phyloP scores from a whole-genome alignment of 1,140 invertebrate species.

The Conus ventricosus region DNA sequence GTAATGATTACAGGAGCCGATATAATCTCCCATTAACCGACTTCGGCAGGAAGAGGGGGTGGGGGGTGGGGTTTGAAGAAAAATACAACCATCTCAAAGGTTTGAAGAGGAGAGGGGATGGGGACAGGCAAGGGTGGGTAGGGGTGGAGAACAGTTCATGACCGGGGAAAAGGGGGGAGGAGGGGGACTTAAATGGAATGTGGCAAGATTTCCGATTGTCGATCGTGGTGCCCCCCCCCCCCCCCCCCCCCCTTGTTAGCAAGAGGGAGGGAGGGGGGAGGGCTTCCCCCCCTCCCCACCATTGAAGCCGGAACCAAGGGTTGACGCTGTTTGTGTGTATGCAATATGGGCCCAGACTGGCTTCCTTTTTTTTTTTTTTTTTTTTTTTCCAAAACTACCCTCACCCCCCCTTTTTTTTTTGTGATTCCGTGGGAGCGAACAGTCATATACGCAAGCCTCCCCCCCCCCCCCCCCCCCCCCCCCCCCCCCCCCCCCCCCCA shows the following conservation, averaged over 20 bases:
- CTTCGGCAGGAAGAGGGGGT: background rate
- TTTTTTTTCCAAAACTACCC: background rate
- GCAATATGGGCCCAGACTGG: constrained; percentile 26
- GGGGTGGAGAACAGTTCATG: background rate
- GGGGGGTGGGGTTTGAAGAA: background rate
- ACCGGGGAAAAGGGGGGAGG: background rate
- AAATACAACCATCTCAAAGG: background rate
- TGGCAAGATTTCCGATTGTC: constrained; percentile 26
- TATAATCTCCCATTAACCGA: constrained; percentile 22
- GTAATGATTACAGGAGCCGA: background rate
- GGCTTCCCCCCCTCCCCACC: background rate
- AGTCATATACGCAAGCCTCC: constrained; percentile 6
- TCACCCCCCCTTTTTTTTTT: too few relatives aligned
- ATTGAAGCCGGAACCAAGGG: background rate
- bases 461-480: background rate
- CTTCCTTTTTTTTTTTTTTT: background rate
- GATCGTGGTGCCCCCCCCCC: background rate
- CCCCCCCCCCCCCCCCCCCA: background rate
- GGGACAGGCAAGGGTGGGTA: too few relatives aligned
- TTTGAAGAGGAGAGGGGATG: too few relatives aligned
- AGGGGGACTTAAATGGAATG: constrained; percentile 1
- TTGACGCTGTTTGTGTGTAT: constrained; percentile 28
- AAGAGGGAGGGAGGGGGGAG: too few relatives aligned
- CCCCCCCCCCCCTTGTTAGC: background rate
- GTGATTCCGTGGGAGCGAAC: background rate